Percentiles rank a stretch among this genome's conserved stretches.
phyloP scores from a whole-genome alignment of 30 jellyfish, hydroid and myxozoan genomes.

The Hydractinia symbiolongicarpus region DNA sequence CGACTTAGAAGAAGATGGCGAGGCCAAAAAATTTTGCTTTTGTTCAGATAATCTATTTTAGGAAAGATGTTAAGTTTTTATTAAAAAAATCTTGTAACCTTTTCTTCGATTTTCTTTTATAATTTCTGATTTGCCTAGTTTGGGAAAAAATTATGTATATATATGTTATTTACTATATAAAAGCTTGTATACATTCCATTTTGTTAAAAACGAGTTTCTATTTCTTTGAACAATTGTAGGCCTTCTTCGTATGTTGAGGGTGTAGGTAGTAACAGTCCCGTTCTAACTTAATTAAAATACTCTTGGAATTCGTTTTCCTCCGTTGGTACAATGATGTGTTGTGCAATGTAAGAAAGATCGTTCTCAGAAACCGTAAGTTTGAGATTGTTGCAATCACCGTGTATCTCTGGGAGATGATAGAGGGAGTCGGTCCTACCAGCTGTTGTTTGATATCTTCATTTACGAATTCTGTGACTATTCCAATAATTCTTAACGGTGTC shows the following conservation, averaged over 20 bases:
- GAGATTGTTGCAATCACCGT: background rate
- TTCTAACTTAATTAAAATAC: slow-evolving; percentile 28
- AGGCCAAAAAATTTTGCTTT: no score
- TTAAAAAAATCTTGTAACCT: no score
- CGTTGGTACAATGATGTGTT: slow-evolving; percentile 25
- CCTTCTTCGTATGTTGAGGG: slow-evolving; percentile 25
- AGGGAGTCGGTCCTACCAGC: slow-evolving; percentile 35
- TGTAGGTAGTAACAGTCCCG: background rate
- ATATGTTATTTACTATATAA: no score
- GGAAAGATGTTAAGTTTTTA: no score
- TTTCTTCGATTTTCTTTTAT: no score
- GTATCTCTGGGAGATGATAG: slow-evolving; percentile 9
- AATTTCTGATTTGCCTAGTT: no score
- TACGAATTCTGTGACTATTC: slow-evolving; percentile 21
- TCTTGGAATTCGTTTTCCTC: slow-evolving; percentile 27
- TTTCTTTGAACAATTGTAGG: background rate
- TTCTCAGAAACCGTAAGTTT: slow-evolving; percentile 4
- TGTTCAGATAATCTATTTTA: no score
- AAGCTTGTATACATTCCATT: no score
- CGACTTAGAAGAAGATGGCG: no score
- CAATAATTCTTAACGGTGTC: slow-evolving; percentile 14
- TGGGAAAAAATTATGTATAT: no score
- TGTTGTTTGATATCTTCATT: background rate
- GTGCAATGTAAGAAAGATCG: slow-evolving; percentile 1
- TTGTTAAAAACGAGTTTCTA: background rate